phyloP scores from a whole-genome alignment of 1,140 invertebrate genomes.

The Drosophila guanche region DNA sequence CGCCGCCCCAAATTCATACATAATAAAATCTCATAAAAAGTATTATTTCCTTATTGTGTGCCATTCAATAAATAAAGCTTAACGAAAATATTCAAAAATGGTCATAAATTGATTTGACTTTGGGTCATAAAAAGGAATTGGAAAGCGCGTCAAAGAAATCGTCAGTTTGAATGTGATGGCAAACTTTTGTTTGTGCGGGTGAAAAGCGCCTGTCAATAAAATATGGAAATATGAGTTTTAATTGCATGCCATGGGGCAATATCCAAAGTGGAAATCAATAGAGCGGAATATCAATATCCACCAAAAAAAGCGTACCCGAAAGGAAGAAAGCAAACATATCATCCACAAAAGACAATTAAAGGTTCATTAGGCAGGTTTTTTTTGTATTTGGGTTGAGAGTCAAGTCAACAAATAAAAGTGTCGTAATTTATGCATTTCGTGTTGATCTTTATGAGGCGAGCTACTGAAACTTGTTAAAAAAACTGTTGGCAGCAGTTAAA shows the following conservation, averaged over 20 bases:
- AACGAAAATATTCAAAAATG: slow-evolving; percentile 6
- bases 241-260: slow-evolving; percentile 56
- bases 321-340: slow-evolving; percentile 45
- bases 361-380: slow-evolving; percentile 55
- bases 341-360: slow-evolving; percentile 49
- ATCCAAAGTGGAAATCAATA: slow-evolving; percentile 34
- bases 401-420: slow-evolving; percentile 19
- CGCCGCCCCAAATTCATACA: slow-evolving; percentile 3
- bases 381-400: slow-evolving; percentile 16
- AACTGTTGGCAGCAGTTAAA: slow-evolving; percentile 62
- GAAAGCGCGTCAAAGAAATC: slow-evolving; percentile 49
- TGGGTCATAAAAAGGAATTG: slow-evolving; percentile 13
- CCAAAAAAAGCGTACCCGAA: slow-evolving; percentile 4
- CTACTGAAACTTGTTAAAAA: slow-evolving; percentile 72
- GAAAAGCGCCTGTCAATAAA: slow-evolving; percentile 38
- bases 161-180: slow-evolving; percentile 27
- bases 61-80: neutral
- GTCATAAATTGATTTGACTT: slow-evolving; percentile 4
- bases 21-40: slow-evolving; percentile 1
- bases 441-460: slow-evolving; percentile 32
- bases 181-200: slow-evolving; percentile 50
- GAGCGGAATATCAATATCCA: slow-evolving; percentile 34
- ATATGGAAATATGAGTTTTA: slow-evolving; percentile 59
- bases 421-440: slow-evolving; percentile 29
- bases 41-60: slow-evolving; percentile 7